Base-by-base conservation (phyloP, 1,140 invertebrate species). In the Megathymus violae region DNA sequence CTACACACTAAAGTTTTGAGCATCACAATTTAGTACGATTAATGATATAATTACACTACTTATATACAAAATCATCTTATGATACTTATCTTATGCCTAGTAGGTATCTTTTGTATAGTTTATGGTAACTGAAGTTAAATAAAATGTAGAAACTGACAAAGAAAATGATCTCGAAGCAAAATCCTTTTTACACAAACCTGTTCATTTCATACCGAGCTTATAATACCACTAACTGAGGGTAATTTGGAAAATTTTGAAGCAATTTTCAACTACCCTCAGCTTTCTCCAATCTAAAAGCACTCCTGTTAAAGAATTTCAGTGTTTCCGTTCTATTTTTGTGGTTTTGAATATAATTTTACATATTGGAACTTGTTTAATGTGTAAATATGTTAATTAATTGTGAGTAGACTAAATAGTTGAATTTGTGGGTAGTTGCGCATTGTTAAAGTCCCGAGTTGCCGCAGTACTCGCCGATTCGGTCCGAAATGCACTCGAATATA, bases 401-500 rank as follows among this genome's bases (percentile, higher is more conserved):
- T 9, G 7, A 9, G 27, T 31, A 31, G 27, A 7, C 27, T 31
- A 31, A 31, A 31, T 7, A 7, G 1, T 7, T 31, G 9, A 7
- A 7, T 31, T 31, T 31, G 27, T 7, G 27, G 4, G 9, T 9
- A 7, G 4, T 31, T 7, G 1, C 9, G 27, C 9, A 17, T 11
- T 15, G 11, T 38, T 80, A 88, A 31, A 92, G 80, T n/a, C 91
- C 89, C 4, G 84, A 69, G 64, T 82, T 91, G 11, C 89, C 90
- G 67, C 94, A 94, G 78, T 94, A 94, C 59, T 94, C 93, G 17
- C 93, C 94, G 62, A 95, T 95, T 76, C 93, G 92, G 80, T 95
- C 94, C 9, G 94, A 95, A 62, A 95, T 94, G 73, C 95, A 95
- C 73, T 95, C 94, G 80, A 95, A 95, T 47, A 95, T 94, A 82